These are phyloP conservation scores for Channa argus DNA, from an alignment of 2,113 vertebrate genomes.

Conservation along the genomic window DNA sequence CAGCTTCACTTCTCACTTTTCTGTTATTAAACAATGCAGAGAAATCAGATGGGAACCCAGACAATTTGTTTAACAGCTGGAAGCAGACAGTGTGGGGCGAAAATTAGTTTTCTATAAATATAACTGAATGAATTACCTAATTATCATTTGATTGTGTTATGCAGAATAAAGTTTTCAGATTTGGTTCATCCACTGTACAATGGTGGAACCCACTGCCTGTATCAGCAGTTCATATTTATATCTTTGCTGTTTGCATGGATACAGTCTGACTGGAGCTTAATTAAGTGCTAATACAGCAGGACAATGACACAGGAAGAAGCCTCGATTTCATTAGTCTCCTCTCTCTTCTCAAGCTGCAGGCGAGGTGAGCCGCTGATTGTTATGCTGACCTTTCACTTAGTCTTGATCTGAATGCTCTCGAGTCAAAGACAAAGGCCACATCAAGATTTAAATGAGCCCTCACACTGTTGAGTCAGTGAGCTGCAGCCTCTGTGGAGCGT, in stretches of 20 bases:
- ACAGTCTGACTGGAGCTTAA: slow-evolving; percentile 5
- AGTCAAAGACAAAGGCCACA: slow-evolving; percentile 28
- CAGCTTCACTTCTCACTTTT: not conserved
- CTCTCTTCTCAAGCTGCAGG: slow-evolving; percentile 19
- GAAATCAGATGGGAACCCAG: not conserved
- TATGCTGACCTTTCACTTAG: slow-evolving; percentile 60
- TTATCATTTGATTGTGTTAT: too few relatives aligned
- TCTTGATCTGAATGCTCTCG: slow-evolving; percentile 28
- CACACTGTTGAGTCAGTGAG: slow-evolving; percentile 14
- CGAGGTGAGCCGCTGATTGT: slow-evolving; percentile 37
- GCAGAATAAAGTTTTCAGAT: not conserved
- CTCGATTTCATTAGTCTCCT: slow-evolving; percentile 16
- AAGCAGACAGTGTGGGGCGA: slow-evolving; percentile 8
- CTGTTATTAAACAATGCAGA: slow-evolving; percentile 14
- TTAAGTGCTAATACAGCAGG: not conserved
- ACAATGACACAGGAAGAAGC: not conserved
- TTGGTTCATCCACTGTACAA: not conserved
- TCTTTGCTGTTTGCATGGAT: slow-evolving; percentile 2
- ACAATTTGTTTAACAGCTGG: slow-evolving; percentile 8
- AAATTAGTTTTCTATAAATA: not conserved
- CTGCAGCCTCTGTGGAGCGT: slow-evolving; percentile 3
- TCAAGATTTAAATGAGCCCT: slow-evolving; percentile 18
- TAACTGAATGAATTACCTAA: not conserved
- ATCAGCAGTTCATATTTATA: not conserved
- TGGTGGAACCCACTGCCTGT: not conserved